Base-by-base conservation (phyloP, 1,140 invertebrate genomes). In the Euura lappo region DNA sequence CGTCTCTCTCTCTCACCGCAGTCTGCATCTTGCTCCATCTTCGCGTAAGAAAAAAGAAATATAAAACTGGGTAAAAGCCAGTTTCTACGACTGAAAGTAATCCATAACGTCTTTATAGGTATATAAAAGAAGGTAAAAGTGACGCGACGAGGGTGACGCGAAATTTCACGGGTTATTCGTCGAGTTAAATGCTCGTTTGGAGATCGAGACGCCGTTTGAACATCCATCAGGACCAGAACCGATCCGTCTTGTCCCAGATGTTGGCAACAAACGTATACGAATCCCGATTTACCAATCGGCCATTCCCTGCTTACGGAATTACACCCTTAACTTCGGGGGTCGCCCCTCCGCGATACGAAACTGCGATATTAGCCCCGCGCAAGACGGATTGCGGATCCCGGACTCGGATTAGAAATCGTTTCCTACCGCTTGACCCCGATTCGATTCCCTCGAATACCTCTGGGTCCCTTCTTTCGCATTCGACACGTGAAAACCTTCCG, bases 181-280 rank as follows among this genome's bases (percentile, higher is more conserved):
- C 51, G 8, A 8, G 3, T 60, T 60, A 60, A 60, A 60, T 3
- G 51, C 51, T 60, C 51, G 51, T 60, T 60, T 60, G 51, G 51
- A 60, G 51, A 60, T 60, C 51, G 51, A 4, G 51, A 60, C 51
- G 6, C 51, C 51, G 51, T 60, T n/a, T 60, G 51, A n/a, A 60
- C 51, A 60, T 60, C 51, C 51, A 60, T 60, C 51, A 60, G 51
- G 13, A 8, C 51, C 51, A 5, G 66, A 7, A n/a, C 66, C 66
- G 10, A 68, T 68, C 66, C 66, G 66, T 68, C 66, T 68, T 68
- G 66, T 68, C 66, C 28, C 66, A 68, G 8, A 68, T 68, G 66
- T 28, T 68, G 28, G 28, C 28, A 28, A 28, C 28, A 28, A 28
- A 28, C 28, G 28, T 28, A 28, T 28, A 28, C 28, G 28, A 28